Evolutionary conservation across 1,140 invertebrate genomes (phyloP).

Genomic region (Zeugodacus cucurbitae): DNA sequence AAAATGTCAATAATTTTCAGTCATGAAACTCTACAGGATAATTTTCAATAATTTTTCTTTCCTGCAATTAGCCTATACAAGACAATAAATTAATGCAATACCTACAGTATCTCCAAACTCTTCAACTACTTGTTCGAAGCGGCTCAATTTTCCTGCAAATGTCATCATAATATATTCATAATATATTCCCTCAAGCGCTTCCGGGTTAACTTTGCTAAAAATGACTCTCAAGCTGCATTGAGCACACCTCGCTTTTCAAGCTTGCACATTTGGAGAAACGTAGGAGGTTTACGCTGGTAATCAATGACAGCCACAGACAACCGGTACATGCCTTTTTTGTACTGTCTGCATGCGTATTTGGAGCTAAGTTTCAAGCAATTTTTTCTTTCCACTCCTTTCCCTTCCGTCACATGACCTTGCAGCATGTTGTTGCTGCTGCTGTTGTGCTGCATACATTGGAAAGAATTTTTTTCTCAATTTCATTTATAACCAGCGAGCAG

Average conservation of each 20-base stretch:
- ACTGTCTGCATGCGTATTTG: background rate
- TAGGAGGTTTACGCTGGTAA: background rate
- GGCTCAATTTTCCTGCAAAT: background rate
- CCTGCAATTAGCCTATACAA: background rate
- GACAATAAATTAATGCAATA: background rate
- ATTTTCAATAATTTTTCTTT: no score
- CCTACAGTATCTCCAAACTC: background rate
- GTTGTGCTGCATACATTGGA: background rate
- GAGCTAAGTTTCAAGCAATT: background rate
- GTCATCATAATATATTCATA: slow-evolving; percentile 28
- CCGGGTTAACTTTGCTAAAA: background rate
- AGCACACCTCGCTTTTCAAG: background rate
- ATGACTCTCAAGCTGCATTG: background rate
- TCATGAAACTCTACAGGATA: no score
- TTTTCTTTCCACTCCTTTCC: background rate
- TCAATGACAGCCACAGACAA: background rate
- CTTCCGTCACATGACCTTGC: background rate
- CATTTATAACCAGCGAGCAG: background rate
- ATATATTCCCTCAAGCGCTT: background rate
- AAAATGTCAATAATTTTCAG: no score
- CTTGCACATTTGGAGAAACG: no score
- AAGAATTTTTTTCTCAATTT: background rate
- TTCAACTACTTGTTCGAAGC: background rate
- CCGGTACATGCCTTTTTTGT: background rate
- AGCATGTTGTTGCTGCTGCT: background rate